A percentile compares a stretch with the other conserved stretches of the same genome.
Conservation (phyloP, 2,888 invertebrate species). For the Pheosia tremula region DNA sequence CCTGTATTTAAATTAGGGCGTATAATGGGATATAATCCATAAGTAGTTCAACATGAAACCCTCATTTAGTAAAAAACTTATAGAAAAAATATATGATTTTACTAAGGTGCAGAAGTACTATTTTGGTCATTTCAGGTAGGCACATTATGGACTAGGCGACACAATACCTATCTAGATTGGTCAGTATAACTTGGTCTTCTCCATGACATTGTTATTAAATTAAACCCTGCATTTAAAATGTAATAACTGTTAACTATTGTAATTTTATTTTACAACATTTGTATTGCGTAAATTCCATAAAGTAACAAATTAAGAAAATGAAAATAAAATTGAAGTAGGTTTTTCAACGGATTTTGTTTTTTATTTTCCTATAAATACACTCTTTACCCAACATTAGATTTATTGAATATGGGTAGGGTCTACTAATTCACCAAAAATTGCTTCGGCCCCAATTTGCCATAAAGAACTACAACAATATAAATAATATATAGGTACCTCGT, state of each 20-base stretch:
- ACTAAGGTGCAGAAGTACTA: constrained; percentile 46
- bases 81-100: constrained; percentile 57
- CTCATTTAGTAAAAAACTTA: constrained; percentile 57
- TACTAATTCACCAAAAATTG: too few relatives aligned
- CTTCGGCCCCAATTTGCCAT: too few relatives aligned
- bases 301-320: constrained; percentile 74
- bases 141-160: constrained; percentile 43
- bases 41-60: constrained; percentile 55
- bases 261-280: constrained; percentile 81
- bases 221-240: constrained; percentile 80
- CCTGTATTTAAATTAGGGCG: constrained; percentile 67
- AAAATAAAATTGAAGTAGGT: constrained; percentile 82
- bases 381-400: not conserved
- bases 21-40: constrained; percentile 63
- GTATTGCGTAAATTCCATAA: constrained; percentile 80
- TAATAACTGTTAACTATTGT: constrained; percentile 79
- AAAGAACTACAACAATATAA: too few relatives aligned
- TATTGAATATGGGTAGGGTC: too few relatives aligned
- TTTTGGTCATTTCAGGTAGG: constrained; percentile 44
- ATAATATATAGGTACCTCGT: too few relatives aligned
- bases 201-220: constrained; percentile 78
- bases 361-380: not conserved
- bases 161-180: constrained; percentile 44
- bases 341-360: constrained; percentile 56
- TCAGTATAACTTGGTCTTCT: constrained; percentile 57